Base-by-base conservation (phyloP, 2,113 vertebrate species). In the Pygoscelis adeliae region DNA sequence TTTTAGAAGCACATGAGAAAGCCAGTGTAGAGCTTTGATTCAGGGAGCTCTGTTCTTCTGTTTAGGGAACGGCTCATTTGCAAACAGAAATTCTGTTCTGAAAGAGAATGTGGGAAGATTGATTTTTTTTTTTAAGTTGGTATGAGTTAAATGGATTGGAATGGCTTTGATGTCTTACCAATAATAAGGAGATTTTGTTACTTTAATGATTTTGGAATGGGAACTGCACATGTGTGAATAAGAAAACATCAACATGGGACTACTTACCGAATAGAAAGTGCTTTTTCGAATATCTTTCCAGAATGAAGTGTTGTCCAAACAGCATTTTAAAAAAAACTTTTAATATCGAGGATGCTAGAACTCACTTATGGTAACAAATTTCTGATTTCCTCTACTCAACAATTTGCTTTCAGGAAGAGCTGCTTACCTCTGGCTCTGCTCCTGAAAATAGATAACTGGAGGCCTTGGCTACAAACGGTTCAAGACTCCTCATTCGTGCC, bases 401-500 rank as follows among this genome's bases (percentile, higher is more conserved):
- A 42, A 15, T 36, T 61, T 23, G 10, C 46, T 74, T 55, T 56
- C 50, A 13, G 36, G 66, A 65, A 71, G 55, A 40, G 13, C 55
- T 49, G 29, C 12, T 61, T 63, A 40, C 17, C 49, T 63, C 59
- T 46, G 38, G 30, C 36, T 85, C 40, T 80, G 55, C 46, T 53
- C 12, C 74, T 70, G 59, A 32, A 30, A n/a, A 62, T 0, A 62
- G 11, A 4, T 23, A 58, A n/a, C 21, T 8, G 15, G 6, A 20
- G 8, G 4, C 36, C 87, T 79, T 52, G 38, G 30, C 32, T 52
- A 25, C 58, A 36, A 44, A 36, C 0, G 1, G 14, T 59, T 55
- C 18, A 44, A 32, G n/a, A 10, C 18, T 63, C 12, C 42, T 67
- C 15, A 4, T 46, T 22, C 0, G 0, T 29, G 32, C 21, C 1